Percentiles rank a stretch among this genome's conserved stretches.
phyloP scores from a whole-genome alignment of 2,797 vertebrate genomes.

The Buphagus erythrorhynchus region DNA sequence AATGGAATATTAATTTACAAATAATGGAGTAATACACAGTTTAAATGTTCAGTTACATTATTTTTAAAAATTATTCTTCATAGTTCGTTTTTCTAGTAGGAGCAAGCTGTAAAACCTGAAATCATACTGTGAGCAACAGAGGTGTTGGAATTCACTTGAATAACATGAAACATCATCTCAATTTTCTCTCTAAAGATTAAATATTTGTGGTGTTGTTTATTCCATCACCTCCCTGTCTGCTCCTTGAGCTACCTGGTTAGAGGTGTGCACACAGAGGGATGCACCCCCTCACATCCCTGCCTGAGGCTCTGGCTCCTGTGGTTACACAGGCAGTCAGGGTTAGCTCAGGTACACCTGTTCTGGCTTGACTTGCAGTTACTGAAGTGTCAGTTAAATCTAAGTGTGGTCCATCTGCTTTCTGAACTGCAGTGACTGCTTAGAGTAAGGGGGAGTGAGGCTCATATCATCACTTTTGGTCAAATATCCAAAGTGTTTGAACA shows the following conservation, averaged over 20 bases:
- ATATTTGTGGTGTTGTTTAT: neutral
- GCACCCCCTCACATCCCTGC: accelerated
- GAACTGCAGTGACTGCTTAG: neutral
- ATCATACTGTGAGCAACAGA: neutral
- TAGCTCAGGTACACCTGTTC: neutral
- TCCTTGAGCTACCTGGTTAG: neutral
- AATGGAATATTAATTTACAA: neutral
- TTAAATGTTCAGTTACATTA: neutral
- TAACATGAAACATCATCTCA: neutral
- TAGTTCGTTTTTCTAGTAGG: neutral
- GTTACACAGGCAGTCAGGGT: neutral
- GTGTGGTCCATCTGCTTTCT: neutral
- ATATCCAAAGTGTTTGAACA: neutral
- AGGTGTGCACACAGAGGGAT: neutral
- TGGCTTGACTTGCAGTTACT: neutral
- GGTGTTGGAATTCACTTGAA: neutral
- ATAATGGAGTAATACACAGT: neutral
- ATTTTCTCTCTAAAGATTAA: neutral
- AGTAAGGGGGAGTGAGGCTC: accelerated
- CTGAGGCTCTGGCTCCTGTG: neutral
- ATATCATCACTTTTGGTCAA: neutral
- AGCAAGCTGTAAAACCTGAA: neutral
- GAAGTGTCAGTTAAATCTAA: neutral
- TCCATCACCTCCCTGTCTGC: neutral
- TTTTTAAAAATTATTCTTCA: neutral